These are phyloP conservation scores for Picus viridis DNA, from an alignment of 2,797 vertebrate genomes.

Conservation along the genomic window DNA sequence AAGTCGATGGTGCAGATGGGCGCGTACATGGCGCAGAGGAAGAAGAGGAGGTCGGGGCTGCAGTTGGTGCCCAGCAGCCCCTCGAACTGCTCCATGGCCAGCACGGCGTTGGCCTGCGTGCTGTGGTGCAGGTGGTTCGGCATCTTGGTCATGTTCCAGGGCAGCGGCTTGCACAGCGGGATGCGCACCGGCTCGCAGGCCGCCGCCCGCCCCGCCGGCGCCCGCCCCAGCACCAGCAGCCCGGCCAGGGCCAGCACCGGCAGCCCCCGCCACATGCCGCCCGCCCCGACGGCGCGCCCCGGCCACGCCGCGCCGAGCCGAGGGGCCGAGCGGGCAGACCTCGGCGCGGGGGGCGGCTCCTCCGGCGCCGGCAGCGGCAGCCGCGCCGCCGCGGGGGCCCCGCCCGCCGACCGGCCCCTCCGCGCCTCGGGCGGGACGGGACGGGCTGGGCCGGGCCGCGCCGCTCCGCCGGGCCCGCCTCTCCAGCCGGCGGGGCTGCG, in stretches of 20 bases:
- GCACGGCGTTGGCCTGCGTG: slow-evolving; percentile 97
- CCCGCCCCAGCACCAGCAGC: slow-evolving; percentile 72
- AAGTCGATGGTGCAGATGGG: slow-evolving; percentile 99
- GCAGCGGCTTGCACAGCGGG: slow-evolving; percentile 91
- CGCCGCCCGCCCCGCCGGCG: slow-evolving; percentile 77
- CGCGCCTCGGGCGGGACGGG: background rate
- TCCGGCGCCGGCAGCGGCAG: background rate
- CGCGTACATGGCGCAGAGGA: slow-evolving; percentile 98
- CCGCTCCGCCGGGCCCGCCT: background rate
- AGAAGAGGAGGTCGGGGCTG: slow-evolving; percentile 94
- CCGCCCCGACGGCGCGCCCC: background rate
- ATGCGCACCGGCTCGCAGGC: slow-evolving; percentile 94
- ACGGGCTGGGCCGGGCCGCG: background rate
- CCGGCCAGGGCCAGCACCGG: slow-evolving; percentile 65
- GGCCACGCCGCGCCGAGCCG: background rate
- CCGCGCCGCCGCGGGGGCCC: no score
- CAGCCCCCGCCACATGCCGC: background rate
- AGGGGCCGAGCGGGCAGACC: background rate
- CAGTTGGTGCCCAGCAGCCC: slow-evolving; percentile 91
- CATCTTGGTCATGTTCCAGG: slow-evolving; percentile 99
- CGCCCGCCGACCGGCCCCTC: background rate
- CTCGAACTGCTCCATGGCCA: slow-evolving; percentile 98
- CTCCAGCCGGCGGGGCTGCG: background rate
- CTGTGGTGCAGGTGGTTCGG: slow-evolving; percentile 99
- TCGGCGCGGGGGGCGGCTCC: background rate